Conservation (phyloP, 2,797 vertebrate species). For the Thamnophis elegans region DNA sequence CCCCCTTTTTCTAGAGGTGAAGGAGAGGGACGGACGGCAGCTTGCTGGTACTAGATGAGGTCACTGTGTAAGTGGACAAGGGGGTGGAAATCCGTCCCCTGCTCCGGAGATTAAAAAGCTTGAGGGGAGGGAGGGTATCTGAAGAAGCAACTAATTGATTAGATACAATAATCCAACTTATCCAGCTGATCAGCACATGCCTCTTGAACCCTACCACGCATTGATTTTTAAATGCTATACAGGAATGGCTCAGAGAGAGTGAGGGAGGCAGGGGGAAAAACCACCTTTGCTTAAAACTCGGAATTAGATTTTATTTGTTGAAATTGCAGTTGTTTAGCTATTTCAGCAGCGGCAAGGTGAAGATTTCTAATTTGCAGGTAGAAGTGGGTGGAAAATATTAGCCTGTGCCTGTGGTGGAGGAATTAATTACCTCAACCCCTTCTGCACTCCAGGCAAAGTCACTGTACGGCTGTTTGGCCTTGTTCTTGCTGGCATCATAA, state of each 20-base stretch:
- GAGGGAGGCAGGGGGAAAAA: background rate
- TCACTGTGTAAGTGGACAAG: constrained; percentile 47
- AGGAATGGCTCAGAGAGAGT: constrained; percentile 16
- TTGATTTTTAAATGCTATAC: constrained; percentile 25
- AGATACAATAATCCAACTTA: background rate
- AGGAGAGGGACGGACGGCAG: constrained; percentile 2
- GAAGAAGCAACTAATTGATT: background rate
- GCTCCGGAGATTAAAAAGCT: constrained; percentile 10
- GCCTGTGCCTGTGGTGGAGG: background rate
- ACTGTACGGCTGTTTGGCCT: constrained; percentile 13
- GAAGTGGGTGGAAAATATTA: background rate
- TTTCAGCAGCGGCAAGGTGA: background rate
- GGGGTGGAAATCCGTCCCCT: constrained; percentile 17
- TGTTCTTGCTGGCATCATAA: constrained; percentile 43
- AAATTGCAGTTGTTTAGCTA: constrained; percentile 13
- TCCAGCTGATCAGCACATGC: background rate
- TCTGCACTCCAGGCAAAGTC: background rate
- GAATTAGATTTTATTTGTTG: background rate
- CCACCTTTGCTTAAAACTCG: background rate
- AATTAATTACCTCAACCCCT: background rate
- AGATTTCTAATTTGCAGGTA: background rate
- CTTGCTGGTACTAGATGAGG: constrained; percentile 53
- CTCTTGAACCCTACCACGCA: constrained; percentile 5
- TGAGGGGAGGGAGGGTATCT: background rate
- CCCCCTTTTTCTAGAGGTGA: background rate